Base-by-base conservation (phyloP, 1,140 invertebrate species). In the Stegodyphus mimosarum region DNA sequence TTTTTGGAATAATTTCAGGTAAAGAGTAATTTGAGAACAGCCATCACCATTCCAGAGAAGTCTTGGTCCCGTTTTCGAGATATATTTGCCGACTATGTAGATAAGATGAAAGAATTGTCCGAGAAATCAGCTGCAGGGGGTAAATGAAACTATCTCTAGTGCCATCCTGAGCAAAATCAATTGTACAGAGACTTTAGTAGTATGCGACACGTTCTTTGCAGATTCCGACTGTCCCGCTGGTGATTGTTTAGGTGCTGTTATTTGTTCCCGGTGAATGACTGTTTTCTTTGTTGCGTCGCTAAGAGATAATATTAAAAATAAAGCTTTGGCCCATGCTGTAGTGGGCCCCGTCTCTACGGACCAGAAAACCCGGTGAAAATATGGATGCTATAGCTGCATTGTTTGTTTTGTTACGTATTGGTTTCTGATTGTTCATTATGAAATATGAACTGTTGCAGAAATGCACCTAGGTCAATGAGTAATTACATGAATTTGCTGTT, bases 31-130 rank as follows among this genome's bases (percentile, higher is more conserved):
- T 98, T 98, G 92, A 95, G 97, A 92, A 98, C 97, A 89, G 96
- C 97, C 88, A 98, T 99, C 90, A 99, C 97, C 88, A 96, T 99
- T 90, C 97, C 97, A 88, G 97, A 99, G 91, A 97, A 98, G 91
- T 98, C 97, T 88, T 99, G 97, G 97, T 93, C 94, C 84, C 94
- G 96, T 88, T 98, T 99, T 93, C 95, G 97, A 88, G 97, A 99
- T 92, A 97, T 98, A 89, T 95, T 99, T 89, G 94, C 95, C 88
- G 97, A 99, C 90, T 98, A 97, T 91, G 97, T 96, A 91, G 96
- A 97, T 88, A 97, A 97, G 92, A 97, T 97, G 92, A 94, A 94
- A 89, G 94, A 94, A 87, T 78, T 88, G 64, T 81, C 88, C 48
- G 88, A 88, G n/a, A 88, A 88, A 73, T 77, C 87, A 52, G 79